These are phyloP conservation scores for Tonatia bakeri DNA, from an alignment of 2,113 vertebrate species.

Conservation along the genomic window DNA sequence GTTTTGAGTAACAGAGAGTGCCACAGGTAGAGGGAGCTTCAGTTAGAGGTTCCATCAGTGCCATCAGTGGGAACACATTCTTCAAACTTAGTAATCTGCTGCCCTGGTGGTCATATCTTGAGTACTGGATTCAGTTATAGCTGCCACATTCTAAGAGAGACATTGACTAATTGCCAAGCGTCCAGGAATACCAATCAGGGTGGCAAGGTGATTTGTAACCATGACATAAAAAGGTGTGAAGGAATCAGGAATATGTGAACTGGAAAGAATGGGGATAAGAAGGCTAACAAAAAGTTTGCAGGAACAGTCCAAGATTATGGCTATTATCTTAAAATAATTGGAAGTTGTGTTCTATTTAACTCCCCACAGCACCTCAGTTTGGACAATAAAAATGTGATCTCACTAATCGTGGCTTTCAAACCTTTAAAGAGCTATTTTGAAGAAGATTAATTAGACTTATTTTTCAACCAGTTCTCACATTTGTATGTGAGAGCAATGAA, in stretches of 20 bases:
- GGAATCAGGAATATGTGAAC: neutral
- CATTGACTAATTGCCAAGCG: neutral
- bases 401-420: neutral
- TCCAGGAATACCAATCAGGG: neutral
- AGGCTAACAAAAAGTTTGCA: neutral
- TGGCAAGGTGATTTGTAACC: neutral
- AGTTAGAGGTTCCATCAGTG: neutral
- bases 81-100: neutral
- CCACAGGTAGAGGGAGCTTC: neutral
- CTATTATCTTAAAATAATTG: neutral
- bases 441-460: neutral
- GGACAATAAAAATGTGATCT: neutral
- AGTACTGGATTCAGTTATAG: neutral
- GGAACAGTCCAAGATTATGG: neutral
- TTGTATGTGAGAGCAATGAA: neutral
- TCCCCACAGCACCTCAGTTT: neutral
- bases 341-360: neutral
- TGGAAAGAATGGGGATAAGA: neutral
- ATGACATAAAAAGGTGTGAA: neutral
- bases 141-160: neutral
- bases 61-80: neutral
- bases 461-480: neutral
- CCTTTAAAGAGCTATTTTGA: neutral
- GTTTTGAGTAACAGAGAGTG: neutral
- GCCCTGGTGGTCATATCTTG: neutral